phyloP scores from a whole-genome alignment of 2,888 invertebrate species.

The Dynastes grantii region DNA sequence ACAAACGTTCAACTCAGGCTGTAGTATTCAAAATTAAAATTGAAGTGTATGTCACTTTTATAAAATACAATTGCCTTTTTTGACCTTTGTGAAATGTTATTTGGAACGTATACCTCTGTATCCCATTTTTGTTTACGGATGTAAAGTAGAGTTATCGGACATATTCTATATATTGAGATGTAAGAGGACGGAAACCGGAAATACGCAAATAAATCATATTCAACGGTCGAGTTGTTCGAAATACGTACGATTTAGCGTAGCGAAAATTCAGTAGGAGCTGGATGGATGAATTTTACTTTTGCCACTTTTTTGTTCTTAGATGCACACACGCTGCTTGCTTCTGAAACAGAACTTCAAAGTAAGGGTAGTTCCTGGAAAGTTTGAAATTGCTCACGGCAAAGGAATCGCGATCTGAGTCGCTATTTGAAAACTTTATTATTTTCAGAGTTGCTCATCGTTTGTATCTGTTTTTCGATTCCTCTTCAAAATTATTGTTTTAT shows the following conservation, averaged over 20 bases:
- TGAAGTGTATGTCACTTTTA: too few species aligned
- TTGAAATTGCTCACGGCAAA: conserved; percentile 45
- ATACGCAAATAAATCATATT: conserved; percentile 29
- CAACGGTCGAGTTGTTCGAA: conserved; percentile 31
- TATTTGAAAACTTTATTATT: conserved; percentile 51
- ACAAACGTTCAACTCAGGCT: too few species aligned
- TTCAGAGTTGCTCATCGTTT: conserved; percentile 24
- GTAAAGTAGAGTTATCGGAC: not conserved
- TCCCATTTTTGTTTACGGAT: not conserved
- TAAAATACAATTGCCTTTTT: too few species aligned
- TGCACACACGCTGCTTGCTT: conserved; percentile 31
- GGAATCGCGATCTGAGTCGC: conserved; percentile 44
- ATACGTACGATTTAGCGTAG: conserved; percentile 41
- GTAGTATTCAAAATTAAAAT: too few species aligned
- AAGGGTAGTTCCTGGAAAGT: conserved; percentile 38
- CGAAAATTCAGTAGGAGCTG: conserved; percentile 47
- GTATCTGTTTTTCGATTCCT: not conserved
- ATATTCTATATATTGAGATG: not conserved
- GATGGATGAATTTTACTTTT: conserved; percentile 28
- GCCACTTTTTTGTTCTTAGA: conserved; percentile 24
- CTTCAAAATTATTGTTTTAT: not conserved
- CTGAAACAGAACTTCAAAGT: conserved; percentile 41
- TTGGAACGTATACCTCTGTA: too few species aligned
- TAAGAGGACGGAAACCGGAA: not conserved
- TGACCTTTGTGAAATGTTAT: too few species aligned